phyloP scores from a whole-genome alignment of 1,140 invertebrate species.

The Pygmarrhopalites habei region DNA sequence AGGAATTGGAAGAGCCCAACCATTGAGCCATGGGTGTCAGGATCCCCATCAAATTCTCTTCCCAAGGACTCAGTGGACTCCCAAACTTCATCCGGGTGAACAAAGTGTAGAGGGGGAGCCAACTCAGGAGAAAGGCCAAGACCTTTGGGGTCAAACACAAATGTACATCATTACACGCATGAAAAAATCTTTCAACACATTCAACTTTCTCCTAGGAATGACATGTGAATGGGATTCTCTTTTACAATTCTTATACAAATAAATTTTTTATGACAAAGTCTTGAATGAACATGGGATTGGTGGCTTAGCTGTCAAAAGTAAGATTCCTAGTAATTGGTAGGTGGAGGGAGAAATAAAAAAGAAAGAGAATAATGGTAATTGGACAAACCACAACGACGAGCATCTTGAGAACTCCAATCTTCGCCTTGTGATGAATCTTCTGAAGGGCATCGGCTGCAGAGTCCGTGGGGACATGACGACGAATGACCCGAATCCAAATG shows the following conservation, averaged over 20 bases:
- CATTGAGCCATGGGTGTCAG: constrained; percentile 88
- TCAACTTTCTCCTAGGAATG: too few relatives aligned
- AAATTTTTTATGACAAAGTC: too few relatives aligned
- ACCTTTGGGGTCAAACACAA: too few relatives aligned
- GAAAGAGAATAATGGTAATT: too few relatives aligned
- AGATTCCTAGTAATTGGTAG: too few relatives aligned
- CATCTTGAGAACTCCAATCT: constrained; percentile 94
- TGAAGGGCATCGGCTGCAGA: constrained; percentile 76
- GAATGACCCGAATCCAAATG: constrained; percentile 87
- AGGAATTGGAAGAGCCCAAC: constrained; percentile 91
- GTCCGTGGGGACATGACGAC: constrained; percentile 76
- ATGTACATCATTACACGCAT: too few relatives aligned
- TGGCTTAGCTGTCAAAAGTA: too few relatives aligned
- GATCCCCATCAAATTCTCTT: constrained; percentile 69
- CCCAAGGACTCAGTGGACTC: constrained; percentile 58
- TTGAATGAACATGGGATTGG: too few relatives aligned
- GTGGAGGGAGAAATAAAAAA: too few relatives aligned
- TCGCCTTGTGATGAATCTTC: constrained; percentile 82
- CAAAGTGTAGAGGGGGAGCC: constrained; percentile 88
- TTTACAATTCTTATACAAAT: too few relatives aligned
- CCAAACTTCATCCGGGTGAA: constrained; percentile 79
- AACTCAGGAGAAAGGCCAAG: constrained; percentile 85
- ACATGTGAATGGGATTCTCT: too few relatives aligned
- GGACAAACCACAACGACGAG: constrained; percentile 86
- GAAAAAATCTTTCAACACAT: too few relatives aligned